Evolutionary conservation across 2,113 vertebrate species (phyloP).

Genomic region (Anarhynchus alexandrinus): DNA sequence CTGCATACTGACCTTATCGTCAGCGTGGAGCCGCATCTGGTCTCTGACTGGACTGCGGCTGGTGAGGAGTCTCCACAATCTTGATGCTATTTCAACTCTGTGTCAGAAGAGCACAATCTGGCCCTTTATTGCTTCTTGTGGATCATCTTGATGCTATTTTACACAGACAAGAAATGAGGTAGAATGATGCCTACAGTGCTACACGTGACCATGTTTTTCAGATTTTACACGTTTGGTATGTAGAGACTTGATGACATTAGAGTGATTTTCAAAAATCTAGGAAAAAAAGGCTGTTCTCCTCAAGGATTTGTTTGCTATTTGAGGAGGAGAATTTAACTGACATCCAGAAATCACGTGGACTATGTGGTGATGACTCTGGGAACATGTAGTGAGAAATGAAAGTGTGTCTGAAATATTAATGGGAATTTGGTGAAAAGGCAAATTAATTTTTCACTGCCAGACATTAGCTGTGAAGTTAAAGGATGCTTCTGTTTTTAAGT

Average conservation of each 20-base stretch:
- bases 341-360: neutral
- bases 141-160: neutral
- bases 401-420: neutral
- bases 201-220: neutral
- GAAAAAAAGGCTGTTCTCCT: neutral
- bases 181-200: neutral
- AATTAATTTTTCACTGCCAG: neutral
- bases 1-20: fast-evolving
- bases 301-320: neutral
- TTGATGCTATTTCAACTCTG: fast-evolving
- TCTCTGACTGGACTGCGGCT: neutral
- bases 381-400: neutral
- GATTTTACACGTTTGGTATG: neutral
- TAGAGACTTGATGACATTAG: neutral
- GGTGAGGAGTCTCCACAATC: neutral
- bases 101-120: neutral
- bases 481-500: neutral
- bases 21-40: neutral
- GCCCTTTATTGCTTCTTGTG: neutral
- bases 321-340: neutral
- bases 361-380: neutral
- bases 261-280: neutral
- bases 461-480: neutral
- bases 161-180: neutral
- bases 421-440: neutral